Evolutionary conservation across 1,140 invertebrate genomes (phyloP).

Genomic region (Diplogasteroides magnus): DNA sequence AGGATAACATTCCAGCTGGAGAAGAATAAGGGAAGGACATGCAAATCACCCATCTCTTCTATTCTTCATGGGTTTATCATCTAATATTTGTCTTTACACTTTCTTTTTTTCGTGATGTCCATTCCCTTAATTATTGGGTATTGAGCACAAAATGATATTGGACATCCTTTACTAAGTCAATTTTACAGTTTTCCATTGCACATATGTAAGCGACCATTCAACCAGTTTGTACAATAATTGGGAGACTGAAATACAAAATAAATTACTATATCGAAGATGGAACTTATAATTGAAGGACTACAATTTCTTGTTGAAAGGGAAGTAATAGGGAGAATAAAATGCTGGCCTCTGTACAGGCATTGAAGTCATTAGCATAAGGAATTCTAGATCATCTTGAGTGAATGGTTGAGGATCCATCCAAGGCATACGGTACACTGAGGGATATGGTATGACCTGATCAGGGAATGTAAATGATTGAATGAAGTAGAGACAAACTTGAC

Average conservation of each 20-base stretch:
- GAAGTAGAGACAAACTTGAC: neutral
- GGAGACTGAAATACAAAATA: neutral
- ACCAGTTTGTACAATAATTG: neutral
- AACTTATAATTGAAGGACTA: too few species aligned
- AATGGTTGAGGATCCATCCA: neutral
- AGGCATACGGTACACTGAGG: neutral
- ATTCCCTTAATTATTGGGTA: neutral
- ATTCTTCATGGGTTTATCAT: neutral
- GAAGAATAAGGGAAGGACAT: slow-evolving; percentile 73
- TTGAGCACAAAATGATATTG: neutral
- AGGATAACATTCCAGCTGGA: slow-evolving; percentile 93
- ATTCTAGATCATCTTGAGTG: neutral
- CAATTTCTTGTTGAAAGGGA: neutral
- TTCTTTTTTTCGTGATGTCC: neutral
- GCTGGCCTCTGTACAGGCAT: neutral
- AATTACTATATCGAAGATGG: too few species aligned
- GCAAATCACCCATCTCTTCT: neutral
- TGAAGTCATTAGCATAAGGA: neutral
- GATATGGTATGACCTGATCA: neutral
- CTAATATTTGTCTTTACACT: neutral
- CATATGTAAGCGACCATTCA: neutral
- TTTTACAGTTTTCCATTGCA: too few species aligned
- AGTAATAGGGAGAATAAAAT: neutral
- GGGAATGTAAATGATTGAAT: neutral
- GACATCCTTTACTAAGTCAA: neutral